Evolutionary conservation across 2,113 vertebrate species (phyloP).

Genomic region (Caretta caretta): DNA sequence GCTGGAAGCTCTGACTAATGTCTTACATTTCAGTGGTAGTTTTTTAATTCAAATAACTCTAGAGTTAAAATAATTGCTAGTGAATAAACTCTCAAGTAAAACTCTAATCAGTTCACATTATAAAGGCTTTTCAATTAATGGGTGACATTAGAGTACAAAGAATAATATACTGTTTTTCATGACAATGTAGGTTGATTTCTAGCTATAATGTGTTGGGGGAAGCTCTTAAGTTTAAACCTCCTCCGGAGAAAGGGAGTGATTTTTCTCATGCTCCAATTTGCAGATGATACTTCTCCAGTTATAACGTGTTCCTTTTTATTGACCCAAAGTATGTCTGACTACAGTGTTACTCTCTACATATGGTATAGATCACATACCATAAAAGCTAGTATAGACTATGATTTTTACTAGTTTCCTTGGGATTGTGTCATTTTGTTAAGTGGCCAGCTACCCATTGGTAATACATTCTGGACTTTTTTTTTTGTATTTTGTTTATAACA

Average conservation of each 20-base stretch:
- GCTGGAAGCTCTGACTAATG: conserved; percentile 55
- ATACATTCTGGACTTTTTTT: no score
- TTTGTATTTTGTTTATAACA: no score
- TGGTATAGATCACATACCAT: background rate
- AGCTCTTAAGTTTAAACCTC: background rate
- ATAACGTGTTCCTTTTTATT: background rate
- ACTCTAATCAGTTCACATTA: background rate
- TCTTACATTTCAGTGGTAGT: conserved; percentile 50
- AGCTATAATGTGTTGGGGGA: background rate
- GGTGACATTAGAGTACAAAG: conserved; percentile 49
- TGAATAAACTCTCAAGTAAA: conserved; percentile 27
- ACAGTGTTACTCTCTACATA: background rate
- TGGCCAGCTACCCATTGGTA: no score
- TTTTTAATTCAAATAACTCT: conserved; percentile 57
- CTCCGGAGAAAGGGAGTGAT: background rate
- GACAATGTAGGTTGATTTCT: conserved; percentile 51
- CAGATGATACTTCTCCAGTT: background rate
- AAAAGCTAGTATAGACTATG: background rate
- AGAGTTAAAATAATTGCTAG: conserved; percentile 53
- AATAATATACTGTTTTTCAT: conserved; percentile 9
- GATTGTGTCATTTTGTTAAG: no score
- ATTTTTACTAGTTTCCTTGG: no score
- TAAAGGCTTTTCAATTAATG: conserved; percentile 47
- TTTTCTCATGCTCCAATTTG: background rate
- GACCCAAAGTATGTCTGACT: background rate